Base-by-base conservation (phyloP, 1,140 invertebrate species). In the Diorhabda carinulata region DNA sequence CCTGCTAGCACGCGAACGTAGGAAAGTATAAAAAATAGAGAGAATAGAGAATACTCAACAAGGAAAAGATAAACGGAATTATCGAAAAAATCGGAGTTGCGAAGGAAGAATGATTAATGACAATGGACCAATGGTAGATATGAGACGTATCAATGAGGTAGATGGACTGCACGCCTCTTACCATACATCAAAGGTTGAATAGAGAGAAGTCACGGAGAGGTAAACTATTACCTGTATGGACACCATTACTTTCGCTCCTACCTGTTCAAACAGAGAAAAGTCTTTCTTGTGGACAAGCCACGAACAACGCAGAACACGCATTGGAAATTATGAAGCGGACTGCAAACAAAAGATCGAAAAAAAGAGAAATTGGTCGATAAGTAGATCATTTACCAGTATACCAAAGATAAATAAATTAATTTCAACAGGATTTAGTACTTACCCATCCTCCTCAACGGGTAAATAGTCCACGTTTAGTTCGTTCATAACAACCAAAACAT, bases 401-500 rank as follows among this genome's bases (percentile, higher is more conserved):
- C 8, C 8, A 5, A 52, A 52, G 5, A 6, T 52, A 52, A 6
- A 52, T 52, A 9, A 6, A 52, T 52, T 52, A 6, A 5, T 6
- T 9, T 52, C 8, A 52, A 52, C 45, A 52, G 5, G 5, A 52
- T 52, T 52, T 52, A 6, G 2, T 52, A 81, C 78, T 76, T 84
- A 85, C 82, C 85, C 84, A 40, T 86, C 79, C 42, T 87, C 87
- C 2, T 92, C 83, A 7, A 95, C 85, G 3, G 91, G 87, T n/a
- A 95, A 81, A 78, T 92, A 88, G 74, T 91, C 86, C 74, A 86
- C 86, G 3, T 86, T 86, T 72, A 88, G 83, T 25, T 86, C 82
- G 77, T 89, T 89, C 80, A 95, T 85, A 2, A 91, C 80, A 40
- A 87, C 84, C 10, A 93, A 82, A 9, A 90, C 87, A 70, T 92